Evolutionary conservation across 2,113 vertebrate genomes (phyloP).

Genomic region (Diglossa brunneiventris): DNA sequence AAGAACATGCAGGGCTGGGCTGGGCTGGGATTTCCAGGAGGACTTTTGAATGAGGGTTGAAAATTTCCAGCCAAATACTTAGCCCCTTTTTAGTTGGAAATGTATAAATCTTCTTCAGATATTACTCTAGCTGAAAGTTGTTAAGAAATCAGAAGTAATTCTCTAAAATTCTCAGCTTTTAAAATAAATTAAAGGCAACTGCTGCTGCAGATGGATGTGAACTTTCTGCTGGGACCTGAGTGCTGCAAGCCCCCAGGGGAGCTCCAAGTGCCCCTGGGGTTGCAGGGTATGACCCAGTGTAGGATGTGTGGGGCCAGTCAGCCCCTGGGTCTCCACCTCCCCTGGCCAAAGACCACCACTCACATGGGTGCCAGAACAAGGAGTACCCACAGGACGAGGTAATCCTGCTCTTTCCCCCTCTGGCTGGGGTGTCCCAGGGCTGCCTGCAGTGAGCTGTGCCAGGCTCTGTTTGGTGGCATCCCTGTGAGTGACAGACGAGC

Average conservation of each 20-base stretch:
- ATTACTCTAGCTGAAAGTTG: neutral
- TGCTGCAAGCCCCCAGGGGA: neutral
- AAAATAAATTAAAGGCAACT: neutral
- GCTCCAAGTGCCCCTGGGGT: neutral
- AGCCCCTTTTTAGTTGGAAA: neutral
- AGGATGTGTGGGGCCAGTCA: neutral
- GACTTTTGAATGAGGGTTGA: neutral
- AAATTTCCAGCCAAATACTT: neutral
- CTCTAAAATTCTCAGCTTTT: neutral
- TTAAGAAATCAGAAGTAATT: neutral
- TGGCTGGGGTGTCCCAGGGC: neutral
- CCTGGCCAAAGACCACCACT: neutral
- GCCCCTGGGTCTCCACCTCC: neutral
- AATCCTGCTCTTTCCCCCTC: neutral
- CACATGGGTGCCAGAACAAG: accelerated
- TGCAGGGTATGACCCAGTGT: neutral
- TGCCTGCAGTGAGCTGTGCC: neutral
- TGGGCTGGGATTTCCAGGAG: neutral
- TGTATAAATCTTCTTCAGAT: neutral
- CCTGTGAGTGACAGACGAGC: neutral
- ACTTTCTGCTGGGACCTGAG: neutral
- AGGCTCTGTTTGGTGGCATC: neutral
- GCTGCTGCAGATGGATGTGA: neutral
- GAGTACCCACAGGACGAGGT: neutral
- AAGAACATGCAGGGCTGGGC: neutral